phyloP scores from a whole-genome alignment of 2,888 invertebrate genomes.

The Odontomyia ornata region DNA sequence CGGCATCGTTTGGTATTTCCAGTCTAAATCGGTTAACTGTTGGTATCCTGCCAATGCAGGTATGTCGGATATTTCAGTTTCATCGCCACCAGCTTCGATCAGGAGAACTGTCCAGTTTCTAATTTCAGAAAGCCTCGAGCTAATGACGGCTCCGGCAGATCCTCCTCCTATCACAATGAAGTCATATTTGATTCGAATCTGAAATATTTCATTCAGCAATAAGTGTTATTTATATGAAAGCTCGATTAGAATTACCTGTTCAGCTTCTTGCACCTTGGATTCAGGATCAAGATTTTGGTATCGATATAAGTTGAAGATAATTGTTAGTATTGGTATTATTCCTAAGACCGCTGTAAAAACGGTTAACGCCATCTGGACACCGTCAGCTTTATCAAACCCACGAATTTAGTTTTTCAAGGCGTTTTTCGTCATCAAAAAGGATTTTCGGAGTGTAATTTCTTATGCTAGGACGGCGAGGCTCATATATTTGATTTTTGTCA shows the following conservation, averaged over 20 bases:
- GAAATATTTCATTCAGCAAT: slow-evolving; percentile 53
- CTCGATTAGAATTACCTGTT: slow-evolving; percentile 69
- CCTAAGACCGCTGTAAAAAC: slow-evolving; percentile 75
- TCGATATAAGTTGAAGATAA: slow-evolving; percentile 81
- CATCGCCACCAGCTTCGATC: slow-evolving; percentile 87
- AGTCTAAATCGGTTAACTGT: slow-evolving; percentile 87
- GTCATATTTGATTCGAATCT: slow-evolving; percentile 83
- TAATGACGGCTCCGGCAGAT: slow-evolving; percentile 89
- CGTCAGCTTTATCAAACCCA: slow-evolving; percentile 68
- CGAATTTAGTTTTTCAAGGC: slow-evolving; percentile 67
- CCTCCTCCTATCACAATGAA: slow-evolving; percentile 89
- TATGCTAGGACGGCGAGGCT: slow-evolving; percentile 69
- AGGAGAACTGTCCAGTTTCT: slow-evolving; percentile 84
- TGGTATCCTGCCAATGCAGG: slow-evolving; percentile 85
- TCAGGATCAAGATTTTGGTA: slow-evolving; percentile 86
- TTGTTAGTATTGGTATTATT: slow-evolving; percentile 81
- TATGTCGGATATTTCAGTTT: slow-evolving; percentile 88
- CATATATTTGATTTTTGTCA: slow-evolving; percentile 64
- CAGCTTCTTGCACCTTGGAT: slow-evolving; percentile 75
- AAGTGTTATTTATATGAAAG: neutral
- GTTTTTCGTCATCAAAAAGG: slow-evolving; percentile 63
- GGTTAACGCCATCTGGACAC: slow-evolving; percentile 65
- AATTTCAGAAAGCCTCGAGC: slow-evolving; percentile 82
- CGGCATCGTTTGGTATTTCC: slow-evolving; percentile 90
- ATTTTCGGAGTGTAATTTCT: slow-evolving; percentile 79